Conservation (phyloP, 2,113 vertebrate genomes). For the Neopipo cinnamomea region DNA sequence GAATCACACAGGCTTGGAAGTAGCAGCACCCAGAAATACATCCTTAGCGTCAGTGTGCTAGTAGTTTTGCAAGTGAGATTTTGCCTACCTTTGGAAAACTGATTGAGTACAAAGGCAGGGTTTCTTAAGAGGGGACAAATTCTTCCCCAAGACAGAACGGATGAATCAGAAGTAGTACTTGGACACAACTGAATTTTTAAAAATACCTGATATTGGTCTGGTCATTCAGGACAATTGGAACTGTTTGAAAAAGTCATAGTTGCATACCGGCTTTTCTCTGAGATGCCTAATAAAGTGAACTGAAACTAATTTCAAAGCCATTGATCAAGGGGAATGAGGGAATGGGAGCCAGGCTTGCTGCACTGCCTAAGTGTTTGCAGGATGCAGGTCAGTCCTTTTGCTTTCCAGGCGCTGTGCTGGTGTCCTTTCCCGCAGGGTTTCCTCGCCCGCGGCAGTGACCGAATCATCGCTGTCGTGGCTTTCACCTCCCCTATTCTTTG, state of each 20-base stretch:
- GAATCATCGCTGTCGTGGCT: rapidly evolving
- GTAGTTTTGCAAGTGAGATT: neutral
- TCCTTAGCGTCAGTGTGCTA: neutral
- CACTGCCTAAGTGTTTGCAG: rapidly evolving
- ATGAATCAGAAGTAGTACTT: neutral
- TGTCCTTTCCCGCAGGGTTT: neutral
- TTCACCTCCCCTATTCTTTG: rapidly evolving
- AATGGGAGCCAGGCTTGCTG: rapidly evolving
- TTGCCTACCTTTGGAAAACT: neutral
- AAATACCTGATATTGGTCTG: neutral
- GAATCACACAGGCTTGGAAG: neutral
- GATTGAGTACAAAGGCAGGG: neutral
- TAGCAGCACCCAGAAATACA: neutral
- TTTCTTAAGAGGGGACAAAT: neutral
- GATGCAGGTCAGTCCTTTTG: neutral
- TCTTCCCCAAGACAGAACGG: rapidly evolving
- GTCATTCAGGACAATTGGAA: neutral
- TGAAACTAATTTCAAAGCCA: neutral
- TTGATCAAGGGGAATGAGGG: neutral
- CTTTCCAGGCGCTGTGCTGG: rapidly evolving
- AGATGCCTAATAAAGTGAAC: neutral
- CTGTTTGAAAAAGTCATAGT: rapidly evolving
- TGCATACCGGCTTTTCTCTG: neutral
- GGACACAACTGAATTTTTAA: neutral
- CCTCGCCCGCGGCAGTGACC: neutral